Conservation (phyloP, 2,888 invertebrate species). For the Steromphala cineraria region DNA sequence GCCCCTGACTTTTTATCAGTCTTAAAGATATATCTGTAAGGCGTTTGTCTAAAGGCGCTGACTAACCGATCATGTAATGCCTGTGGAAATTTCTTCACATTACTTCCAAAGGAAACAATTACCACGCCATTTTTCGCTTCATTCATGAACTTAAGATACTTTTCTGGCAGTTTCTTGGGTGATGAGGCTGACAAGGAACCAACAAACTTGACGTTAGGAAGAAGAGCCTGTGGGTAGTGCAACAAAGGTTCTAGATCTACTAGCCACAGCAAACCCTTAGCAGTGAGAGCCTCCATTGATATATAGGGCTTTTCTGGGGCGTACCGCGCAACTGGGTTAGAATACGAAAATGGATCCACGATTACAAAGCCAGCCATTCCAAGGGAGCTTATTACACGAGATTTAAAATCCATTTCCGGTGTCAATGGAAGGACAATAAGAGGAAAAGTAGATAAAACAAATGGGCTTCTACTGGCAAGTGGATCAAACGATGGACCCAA, state of each 20-base stretch:
- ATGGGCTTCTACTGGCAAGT: not conserved
- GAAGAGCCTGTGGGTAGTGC: slow-evolving; percentile 36
- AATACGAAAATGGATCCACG: slow-evolving; percentile 29
- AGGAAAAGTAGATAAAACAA: not conserved
- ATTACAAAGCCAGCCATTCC: not conserved
- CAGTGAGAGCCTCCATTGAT: slow-evolving; percentile 24
- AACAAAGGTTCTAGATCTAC: slow-evolving; percentile 41
- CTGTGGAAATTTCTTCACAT: slow-evolving; percentile 29
- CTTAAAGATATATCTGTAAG: slow-evolving; percentile 33
- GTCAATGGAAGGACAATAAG: not conserved
- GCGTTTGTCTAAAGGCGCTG: slow-evolving; percentile 34
- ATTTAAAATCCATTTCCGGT: slow-evolving; percentile 16
- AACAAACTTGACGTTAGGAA: slow-evolving; percentile 43
- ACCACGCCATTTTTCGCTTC: slow-evolving; percentile 45
- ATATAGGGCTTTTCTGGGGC: slow-evolving; percentile 39
- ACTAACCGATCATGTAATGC: slow-evolving; percentile 29
- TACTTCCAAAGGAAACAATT: slow-evolving; percentile 52
- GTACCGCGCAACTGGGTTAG: slow-evolving; percentile 30
- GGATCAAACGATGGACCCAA: not conserved
- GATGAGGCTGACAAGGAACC: slow-evolving; percentile 37
- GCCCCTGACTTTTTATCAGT: slow-evolving; percentile 12
- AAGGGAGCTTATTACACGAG: not conserved
- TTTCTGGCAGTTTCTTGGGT: slow-evolving; percentile 33
- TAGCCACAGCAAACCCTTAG: slow-evolving; percentile 37
- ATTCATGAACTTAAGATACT: slow-evolving; percentile 41